Evolutionary conservation across 2,797 vertebrate species (phyloP), one percentile per base, ranked within the genome.

Genomic region (Notoglanidium macrostoma): DNA sequence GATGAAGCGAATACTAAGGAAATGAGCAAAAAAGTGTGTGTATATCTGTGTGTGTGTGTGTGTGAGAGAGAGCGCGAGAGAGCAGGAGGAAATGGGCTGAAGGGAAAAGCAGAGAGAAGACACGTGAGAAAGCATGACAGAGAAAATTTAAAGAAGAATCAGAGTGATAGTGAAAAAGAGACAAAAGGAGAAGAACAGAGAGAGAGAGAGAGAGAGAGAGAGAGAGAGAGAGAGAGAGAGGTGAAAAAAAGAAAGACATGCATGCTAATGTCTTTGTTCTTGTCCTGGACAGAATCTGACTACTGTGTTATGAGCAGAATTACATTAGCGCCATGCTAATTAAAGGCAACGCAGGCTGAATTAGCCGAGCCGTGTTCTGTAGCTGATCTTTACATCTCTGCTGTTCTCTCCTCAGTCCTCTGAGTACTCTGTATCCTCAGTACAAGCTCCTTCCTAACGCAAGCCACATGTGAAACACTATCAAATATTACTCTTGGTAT

Each of bases 291-390:
- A 81, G 68, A 67, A 87, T 89, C 87, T 85, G 90, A 46, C 86
- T 85, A 80, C 79, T 76, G 83, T 90, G 77, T 83, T 86, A 76
- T 84, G 46, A 78, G 82, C 68, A 89, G 89, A 92, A 91, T 91
- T 89, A 81, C 84, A 89, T 91, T 90, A 91, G 74, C 67, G 51
- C 14, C 72, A 65, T 84, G 87, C 84, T 92, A 91, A 91, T 91
- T 91, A 91, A 79, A 88, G 78, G 77, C 90, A 88, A 74, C 44
- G 80, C 73, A 89, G 68, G 87, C 88, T 84, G 85, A 91, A 88
- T 89, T 86, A 87, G 87, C 85, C n/a, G 63, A 88, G 77, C 57
- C 40, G 54, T 35, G 89, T 86, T 91, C 72, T 67, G 83, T 86
- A 88, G 85, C 67, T 46, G 87, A 46, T 80, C 57, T 84, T 82